Base-by-base conservation (phyloP, 2,113 vertebrate genomes). In the Ceyx cyanopectus region DNA sequence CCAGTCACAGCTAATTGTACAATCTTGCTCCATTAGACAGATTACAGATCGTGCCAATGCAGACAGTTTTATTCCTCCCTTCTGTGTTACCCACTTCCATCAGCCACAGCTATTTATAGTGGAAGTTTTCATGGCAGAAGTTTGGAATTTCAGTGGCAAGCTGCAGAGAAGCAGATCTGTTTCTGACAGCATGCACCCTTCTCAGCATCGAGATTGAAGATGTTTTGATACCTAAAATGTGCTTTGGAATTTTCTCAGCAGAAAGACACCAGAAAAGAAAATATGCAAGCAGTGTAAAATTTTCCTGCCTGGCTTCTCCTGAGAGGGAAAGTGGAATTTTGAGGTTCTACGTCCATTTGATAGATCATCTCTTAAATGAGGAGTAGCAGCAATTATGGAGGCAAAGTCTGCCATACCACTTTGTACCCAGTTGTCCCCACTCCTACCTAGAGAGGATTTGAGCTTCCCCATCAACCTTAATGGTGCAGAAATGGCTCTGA, bases 401-500 rank as follows among this genome's bases (percentile, higher is more conserved):
- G 51, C 66, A 83, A 95, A 93, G 67, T 54, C 37, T 5, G 57
- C 41, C 82, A 45, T 8, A 11, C 34, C 78, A 54, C 50, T 60
- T 92, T 56, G 65, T 32, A n/a, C 30, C 19, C 75, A 46, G 13
- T 13, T 16, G 30, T 95, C 58, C 54, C n/a, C 14, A 29, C n/a
- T 81, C 66, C 37, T 46, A 9, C 76, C 61, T n/a, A 58, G 58
- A 69, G 81, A 89, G 90, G 54, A 89, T 79, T 30, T 12, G 85
- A 95, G 75, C 86, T 74, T 93, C 86, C 78, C 78, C 79, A 91
- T 93, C 91, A 96, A 86, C 43, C 90, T 95, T 93, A 96, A 97
- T 91, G 92, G 87, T 90, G 79, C 86, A 96, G 96, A 96, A 96
- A 96, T 96, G 94, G 95, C 61, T 91, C 92, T 74, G 65, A 94